A percentile compares a stretch with the other conserved stretches of the same genome.
These are phyloP conservation scores for Nixonia krombeini DNA, from an alignment of 1,140 invertebrate genomes.

Conservation along the genomic window DNA sequence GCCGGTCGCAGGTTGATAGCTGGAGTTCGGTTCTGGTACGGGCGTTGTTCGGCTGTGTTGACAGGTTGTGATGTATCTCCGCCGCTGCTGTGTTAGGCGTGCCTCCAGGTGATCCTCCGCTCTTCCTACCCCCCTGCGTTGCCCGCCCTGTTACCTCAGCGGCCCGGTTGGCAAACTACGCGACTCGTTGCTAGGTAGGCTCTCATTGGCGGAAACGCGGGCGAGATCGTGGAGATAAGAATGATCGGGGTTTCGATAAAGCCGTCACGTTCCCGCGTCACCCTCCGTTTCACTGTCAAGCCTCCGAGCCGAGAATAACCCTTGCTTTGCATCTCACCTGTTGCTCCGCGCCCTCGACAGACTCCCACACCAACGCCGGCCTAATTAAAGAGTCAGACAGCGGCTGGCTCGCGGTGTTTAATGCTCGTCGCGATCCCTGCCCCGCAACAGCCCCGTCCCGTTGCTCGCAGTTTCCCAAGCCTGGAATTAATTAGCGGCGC, in stretches of 20 bases:
- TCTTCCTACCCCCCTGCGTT: too few species aligned
- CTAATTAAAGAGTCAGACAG: slow-evolving; percentile 70
- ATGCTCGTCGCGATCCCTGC: slow-evolving; percentile 53
- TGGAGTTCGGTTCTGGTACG: too few species aligned
- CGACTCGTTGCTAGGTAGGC: too few species aligned
- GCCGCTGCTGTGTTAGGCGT: too few species aligned
- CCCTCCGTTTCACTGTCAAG: slow-evolving; percentile 43
- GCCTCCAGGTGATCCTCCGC: too few species aligned
- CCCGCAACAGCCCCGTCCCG: slow-evolving; percentile 40
- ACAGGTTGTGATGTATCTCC: too few species aligned
- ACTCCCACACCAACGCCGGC: slow-evolving; percentile 51
- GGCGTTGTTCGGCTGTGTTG: too few species aligned
- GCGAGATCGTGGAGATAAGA: too few species aligned
- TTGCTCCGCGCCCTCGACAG: slow-evolving; percentile 66
- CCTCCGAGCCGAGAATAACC: slow-evolving; percentile 66
- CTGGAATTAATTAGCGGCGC: slow-evolving; percentile 67
- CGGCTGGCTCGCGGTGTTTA: slow-evolving; percentile 64
- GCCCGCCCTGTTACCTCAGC: too few species aligned
- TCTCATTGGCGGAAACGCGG: too few species aligned
- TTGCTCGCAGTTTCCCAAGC: slow-evolving; percentile 65
- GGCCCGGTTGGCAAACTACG: too few species aligned
- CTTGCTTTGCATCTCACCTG: slow-evolving; percentile 72
- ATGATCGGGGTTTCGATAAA: neutral
- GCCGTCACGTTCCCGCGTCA: slow-evolving; percentile 7
- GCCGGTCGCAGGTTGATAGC: too few species aligned